These are phyloP conservation scores for Andrena bucephala DNA, from an alignment of 2,888 invertebrate species.

Conservation along the genomic window DNA sequence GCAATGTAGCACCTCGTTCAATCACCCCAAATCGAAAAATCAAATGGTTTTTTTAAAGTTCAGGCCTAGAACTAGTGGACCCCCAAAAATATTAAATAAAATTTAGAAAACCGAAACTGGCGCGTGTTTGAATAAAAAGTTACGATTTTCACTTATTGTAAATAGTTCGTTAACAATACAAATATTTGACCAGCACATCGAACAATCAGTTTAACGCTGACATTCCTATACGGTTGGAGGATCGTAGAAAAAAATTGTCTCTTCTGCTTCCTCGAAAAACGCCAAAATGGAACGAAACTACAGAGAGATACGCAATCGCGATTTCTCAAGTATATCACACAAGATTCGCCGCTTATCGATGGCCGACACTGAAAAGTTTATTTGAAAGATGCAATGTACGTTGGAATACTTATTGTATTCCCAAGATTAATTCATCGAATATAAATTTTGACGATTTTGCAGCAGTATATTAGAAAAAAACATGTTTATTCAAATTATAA, in stretches of 20 bases:
- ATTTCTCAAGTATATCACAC: conserved; percentile 63
- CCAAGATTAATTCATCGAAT: too few relatives aligned
- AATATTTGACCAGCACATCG: conserved; percentile 18
- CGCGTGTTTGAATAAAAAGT: too few relatives aligned
- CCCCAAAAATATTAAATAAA: too few relatives aligned
- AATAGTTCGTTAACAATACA: neutral
- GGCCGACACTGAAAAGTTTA: conserved; percentile 60
- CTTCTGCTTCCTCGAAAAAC: neutral
- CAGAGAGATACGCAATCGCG: conserved; percentile 61
- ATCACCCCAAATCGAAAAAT: too few relatives aligned
- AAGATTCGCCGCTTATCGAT: conserved; percentile 53
- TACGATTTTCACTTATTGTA: neutral
- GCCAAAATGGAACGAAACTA: conserved; percentile 61
- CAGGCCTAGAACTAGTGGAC: too few relatives aligned
- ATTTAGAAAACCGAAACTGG: too few relatives aligned
- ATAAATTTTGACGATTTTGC: too few relatives aligned
- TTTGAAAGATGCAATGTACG: conserved; percentile 51
- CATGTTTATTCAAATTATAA: too few relatives aligned
- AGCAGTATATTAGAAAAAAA: too few relatives aligned
- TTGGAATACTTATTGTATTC: neutral
- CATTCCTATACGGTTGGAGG: conserved; percentile 15
- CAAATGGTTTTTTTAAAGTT: too few relatives aligned
- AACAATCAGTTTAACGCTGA: conserved; percentile 57
- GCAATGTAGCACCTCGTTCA: too few relatives aligned
- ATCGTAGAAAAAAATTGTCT: conserved; percentile 28